Conservation (phyloP, 1,140 invertebrate species). For the Leucophenga varia region DNA sequence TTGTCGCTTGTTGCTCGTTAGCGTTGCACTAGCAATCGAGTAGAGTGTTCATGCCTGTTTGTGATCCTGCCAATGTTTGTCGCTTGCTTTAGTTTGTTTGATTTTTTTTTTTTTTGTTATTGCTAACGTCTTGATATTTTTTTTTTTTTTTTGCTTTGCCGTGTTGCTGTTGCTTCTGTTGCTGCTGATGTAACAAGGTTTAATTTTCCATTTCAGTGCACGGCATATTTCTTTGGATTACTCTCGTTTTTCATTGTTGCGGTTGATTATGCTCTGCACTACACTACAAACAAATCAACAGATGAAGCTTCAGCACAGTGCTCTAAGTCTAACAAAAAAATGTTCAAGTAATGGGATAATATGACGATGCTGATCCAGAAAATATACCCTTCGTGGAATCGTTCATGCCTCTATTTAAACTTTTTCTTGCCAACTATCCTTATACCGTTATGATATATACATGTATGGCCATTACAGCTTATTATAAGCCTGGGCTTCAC, state of each 20-base stretch:
- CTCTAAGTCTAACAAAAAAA: no score
- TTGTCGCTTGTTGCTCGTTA: slow-evolving; percentile 22
- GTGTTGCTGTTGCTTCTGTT: slow-evolving; percentile 1
- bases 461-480: no score
- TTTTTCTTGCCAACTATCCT: no score
- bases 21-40: background rate
- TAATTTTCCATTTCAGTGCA: slow-evolving; percentile 55
- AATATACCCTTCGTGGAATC: no score
- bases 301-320: no score
- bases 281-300: no score
- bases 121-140: background rate
- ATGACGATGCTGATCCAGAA: no score
- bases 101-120: slow-evolving; percentile 15
- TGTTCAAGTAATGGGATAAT: no score
- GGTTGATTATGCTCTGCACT: slow-evolving; percentile 20
- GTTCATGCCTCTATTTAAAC: no score
- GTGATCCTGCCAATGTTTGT: slow-evolving; percentile 35
- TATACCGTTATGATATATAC: no score
- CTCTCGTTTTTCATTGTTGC: slow-evolving; percentile 52
- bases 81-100: slow-evolving; percentile 20
- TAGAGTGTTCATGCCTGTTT: background rate
- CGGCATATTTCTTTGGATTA: slow-evolving; percentile 33
- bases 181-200: slow-evolving; percentile 51
- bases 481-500: no score
- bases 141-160: slow-evolving; percentile 22